Percentiles rank a stretch among this genome's conserved stretches.
phyloP scores from a whole-genome alignment of 2,888 invertebrate genomes.

The Epinotia brunnichana region DNA sequence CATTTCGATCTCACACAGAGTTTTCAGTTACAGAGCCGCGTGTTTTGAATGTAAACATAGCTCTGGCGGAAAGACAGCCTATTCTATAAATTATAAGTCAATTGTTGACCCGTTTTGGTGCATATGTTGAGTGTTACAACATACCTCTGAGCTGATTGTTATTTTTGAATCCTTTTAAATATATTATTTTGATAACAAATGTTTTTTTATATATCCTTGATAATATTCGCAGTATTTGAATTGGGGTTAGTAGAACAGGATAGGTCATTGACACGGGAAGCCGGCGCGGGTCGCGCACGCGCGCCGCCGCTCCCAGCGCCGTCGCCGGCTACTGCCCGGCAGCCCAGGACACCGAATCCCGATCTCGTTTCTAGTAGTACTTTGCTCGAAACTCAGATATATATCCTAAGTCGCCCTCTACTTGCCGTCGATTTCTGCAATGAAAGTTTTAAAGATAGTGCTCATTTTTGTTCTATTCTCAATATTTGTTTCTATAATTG shows the following conservation, averaged over 20 bases:
- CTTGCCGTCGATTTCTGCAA: not conserved
- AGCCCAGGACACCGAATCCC: not conserved
- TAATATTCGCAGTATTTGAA: not conserved
- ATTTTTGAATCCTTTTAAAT: constrained; percentile 15
- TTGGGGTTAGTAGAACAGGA: constrained; percentile 13
- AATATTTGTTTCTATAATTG: not conserved
- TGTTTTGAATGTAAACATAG: no score
- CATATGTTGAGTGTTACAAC: not conserved
- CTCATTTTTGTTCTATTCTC: not conserved
- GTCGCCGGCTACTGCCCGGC: not conserved
- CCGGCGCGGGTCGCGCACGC: constrained; percentile 5
- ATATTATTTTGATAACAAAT: constrained; percentile 5
- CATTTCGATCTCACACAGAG: no score
- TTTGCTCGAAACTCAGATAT: not conserved
- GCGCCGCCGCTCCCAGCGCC: not conserved
- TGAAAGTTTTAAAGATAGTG: constrained; percentile 12
- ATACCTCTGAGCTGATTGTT: constrained; percentile 1
- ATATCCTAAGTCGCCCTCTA: not conserved
- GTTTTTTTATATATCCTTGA: not conserved
- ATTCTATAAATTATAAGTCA: not conserved
- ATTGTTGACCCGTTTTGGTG: not conserved
- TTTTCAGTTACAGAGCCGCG: no score
- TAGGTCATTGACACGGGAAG: constrained; percentile 11
- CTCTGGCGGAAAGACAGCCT: no score
- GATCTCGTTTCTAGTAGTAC: constrained; percentile 2